These are phyloP conservation scores for Phoxinus dragarum DNA, from an alignment of 2,797 vertebrate species.

Conservation along the genomic window DNA sequence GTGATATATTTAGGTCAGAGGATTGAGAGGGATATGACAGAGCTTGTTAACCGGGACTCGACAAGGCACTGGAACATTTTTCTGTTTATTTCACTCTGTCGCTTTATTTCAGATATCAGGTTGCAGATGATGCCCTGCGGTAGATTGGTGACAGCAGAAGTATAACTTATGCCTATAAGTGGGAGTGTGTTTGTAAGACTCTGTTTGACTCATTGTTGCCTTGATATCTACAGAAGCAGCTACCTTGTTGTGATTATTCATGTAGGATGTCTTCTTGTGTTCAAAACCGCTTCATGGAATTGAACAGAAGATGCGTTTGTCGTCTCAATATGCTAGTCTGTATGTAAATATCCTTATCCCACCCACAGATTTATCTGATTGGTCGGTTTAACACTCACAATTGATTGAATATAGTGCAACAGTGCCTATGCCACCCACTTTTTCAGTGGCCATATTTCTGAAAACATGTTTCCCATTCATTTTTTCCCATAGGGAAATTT, in stretches of 20 bases:
- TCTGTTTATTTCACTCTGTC: conserved; percentile 24
- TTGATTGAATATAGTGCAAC: too few relatives aligned
- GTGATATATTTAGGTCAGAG: conserved; percentile 24
- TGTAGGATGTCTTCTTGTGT: not conserved
- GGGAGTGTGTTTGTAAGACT: not conserved
- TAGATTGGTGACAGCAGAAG: conserved; percentile 8
- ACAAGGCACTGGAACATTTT: conserved; percentile 4
- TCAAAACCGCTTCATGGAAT: not conserved
- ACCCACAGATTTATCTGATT: not conserved
- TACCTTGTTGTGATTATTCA: not conserved
- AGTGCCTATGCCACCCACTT: too few relatives aligned
- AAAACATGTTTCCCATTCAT: not conserved
- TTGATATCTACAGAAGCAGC: not conserved
- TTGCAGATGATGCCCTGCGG: conserved; percentile 2
- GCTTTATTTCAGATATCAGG: conserved; percentile 17
- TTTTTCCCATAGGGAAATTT: too few relatives aligned
- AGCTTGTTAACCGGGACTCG: conserved; percentile 22
- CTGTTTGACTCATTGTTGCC: not conserved
- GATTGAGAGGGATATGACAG: not conserved
- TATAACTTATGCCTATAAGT: conserved; percentile 6
- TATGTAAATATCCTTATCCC: not conserved
- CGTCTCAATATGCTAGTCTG: not conserved
- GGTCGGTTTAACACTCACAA: too few relatives aligned
- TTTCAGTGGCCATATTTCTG: too few relatives aligned
- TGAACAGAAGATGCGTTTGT: not conserved